Evolutionary conservation across 2,888 invertebrate genomes (phyloP).

Genomic region (Rhamnusium bicolor): DNA sequence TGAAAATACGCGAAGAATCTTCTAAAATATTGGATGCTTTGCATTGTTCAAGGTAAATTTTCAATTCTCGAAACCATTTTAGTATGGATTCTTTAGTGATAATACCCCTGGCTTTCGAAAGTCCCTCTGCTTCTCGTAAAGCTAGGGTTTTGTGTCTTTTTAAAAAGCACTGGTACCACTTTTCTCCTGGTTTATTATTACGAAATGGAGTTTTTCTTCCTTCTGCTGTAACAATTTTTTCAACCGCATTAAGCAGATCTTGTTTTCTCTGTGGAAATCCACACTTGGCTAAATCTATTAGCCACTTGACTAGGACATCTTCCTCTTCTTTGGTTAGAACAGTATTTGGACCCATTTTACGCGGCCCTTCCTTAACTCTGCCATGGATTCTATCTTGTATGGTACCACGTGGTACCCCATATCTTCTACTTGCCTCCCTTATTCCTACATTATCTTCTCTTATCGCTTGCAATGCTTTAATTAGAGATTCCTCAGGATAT

Average conservation of each 20-base stretch:
- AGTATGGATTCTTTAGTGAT: constrained; percentile 51
- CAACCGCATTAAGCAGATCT: constrained; percentile 55
- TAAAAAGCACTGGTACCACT: constrained; percentile 4
- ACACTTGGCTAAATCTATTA: constrained; percentile 26
- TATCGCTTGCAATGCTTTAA: not conserved
- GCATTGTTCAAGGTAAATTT: constrained; percentile 45
- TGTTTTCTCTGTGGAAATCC: constrained; percentile 50
- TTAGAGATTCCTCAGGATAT: not conserved
- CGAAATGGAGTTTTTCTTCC: constrained; percentile 37
- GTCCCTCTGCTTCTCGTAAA: constrained; percentile 20
- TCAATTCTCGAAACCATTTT: constrained; percentile 52
- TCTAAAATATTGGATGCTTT: constrained; percentile 16
- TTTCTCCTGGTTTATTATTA: not conserved
- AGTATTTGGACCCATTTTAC: constrained; percentile 30
- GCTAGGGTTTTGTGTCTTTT: not conserved
- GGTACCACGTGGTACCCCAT: constrained; percentile 27
- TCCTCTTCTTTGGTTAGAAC: constrained; percentile 29
- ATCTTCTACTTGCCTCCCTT: not conserved
- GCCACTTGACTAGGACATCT: constrained; percentile 28
- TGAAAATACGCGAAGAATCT: constrained; percentile 37
- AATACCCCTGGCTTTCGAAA: constrained; percentile 22
- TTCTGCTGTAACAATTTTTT: constrained; percentile 44
- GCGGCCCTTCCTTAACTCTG: constrained; percentile 15
- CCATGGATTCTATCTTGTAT: constrained; percentile 27
- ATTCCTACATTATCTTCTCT: not conserved